Percentiles rank a stretch among this genome's conserved stretches.
These are phyloP conservation scores for Crotalus adamanteus DNA, from an alignment of 2,797 vertebrate genomes.

Conservation along the genomic window DNA sequence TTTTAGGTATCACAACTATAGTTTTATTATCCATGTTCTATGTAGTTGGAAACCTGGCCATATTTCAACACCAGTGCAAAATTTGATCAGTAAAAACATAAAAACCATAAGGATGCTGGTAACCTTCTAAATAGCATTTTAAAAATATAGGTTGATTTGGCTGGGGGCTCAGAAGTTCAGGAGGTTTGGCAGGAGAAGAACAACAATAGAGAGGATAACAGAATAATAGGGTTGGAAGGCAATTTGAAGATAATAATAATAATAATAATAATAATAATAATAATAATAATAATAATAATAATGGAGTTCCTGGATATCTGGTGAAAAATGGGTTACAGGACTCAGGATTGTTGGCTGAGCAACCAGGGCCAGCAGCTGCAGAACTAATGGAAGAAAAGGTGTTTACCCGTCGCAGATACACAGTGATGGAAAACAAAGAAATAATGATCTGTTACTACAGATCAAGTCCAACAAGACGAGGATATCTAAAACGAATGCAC, in stretches of 20 bases:
- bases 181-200: slow-evolving; percentile 47
- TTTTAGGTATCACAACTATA: neutral
- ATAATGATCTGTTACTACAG: too few relatives aligned
- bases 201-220: neutral
- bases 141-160: neutral
- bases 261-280: too few relatives aligned
- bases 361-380: too few relatives aligned
- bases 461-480: too few relatives aligned
- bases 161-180: neutral
- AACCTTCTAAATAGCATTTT: neutral
- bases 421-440: too few relatives aligned
- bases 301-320: too few relatives aligned
- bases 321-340: too few relatives aligned
- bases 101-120: neutral
- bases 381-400: too few relatives aligned
- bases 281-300: too few relatives aligned
- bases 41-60: neutral
- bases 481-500: too few relatives aligned
- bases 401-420: too few relatives aligned
- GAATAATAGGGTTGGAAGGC: neutral
- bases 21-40: neutral
- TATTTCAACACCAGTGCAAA: neutral
- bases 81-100: neutral
- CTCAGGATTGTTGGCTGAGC: too few relatives aligned
- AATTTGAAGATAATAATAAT: neutral